These are phyloP conservation scores for Drosophila varians DNA, from an alignment of 1,140 invertebrate species.

Conservation along the genomic window DNA sequence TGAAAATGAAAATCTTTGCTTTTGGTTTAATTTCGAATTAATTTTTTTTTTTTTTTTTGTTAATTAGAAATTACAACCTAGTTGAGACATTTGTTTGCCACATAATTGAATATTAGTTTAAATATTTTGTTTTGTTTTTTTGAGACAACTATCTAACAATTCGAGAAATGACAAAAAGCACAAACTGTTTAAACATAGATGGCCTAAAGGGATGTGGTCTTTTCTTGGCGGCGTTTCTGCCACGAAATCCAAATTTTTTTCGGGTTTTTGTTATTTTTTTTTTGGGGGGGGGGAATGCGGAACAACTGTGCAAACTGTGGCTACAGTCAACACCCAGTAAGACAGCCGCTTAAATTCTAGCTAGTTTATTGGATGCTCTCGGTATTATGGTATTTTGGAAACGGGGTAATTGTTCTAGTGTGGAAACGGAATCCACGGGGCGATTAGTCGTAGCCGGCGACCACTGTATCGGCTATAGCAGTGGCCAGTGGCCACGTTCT, in stretches of 20 bases:
- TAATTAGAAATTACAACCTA: background rate
- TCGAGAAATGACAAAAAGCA: background rate
- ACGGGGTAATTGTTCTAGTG: constrained; percentile 48
- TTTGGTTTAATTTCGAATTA: background rate
- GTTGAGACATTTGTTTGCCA: background rate
- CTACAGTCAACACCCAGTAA: constrained; percentile 16
- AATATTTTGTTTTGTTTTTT: background rate
- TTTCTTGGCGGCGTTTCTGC: constrained; percentile 5
- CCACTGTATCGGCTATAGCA: constrained; percentile 36
- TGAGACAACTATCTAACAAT: no score
- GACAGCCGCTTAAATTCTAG: constrained; percentile 25
- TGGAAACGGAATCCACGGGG: no score
- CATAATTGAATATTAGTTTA: background rate
- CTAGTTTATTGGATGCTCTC: constrained; percentile 39
- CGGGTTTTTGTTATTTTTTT: no score
- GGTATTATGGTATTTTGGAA: constrained; percentile 22
- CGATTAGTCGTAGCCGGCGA: background rate
- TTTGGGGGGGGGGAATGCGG: no score
- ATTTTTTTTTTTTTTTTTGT: background rate
- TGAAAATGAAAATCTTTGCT: background rate
- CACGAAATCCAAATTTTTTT: constrained; percentile 25
- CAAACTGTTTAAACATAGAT: background rate
- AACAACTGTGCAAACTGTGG: constrained; percentile 60
- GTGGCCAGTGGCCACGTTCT: constrained; percentile 64
- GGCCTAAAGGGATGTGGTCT: background rate